Conservation (phyloP, 2,797 vertebrate species). For the Karalla daura region DNA sequence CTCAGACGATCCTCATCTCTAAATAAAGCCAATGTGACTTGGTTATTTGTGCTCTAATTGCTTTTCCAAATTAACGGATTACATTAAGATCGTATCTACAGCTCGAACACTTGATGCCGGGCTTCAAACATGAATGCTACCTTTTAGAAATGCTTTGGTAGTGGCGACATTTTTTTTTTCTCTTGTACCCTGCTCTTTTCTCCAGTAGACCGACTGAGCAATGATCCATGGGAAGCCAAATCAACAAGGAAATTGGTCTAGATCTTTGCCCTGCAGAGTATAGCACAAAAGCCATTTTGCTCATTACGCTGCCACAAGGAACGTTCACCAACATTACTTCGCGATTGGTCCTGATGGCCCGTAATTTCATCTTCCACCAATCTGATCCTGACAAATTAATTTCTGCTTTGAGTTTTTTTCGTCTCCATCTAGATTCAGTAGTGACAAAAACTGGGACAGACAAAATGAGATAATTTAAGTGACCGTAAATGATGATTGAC, state of each 20-base stretch:
- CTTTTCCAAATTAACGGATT: constrained; percentile 61
- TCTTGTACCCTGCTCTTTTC: constrained; percentile 52
- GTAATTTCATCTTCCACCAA: constrained; percentile 78
- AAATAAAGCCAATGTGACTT: constrained; percentile 58
- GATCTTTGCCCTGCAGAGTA: constrained; percentile 65
- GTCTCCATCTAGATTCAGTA: constrained; percentile 9
- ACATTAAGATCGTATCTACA: constrained; percentile 65
- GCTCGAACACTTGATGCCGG: constrained; percentile 17
- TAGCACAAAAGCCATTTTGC: constrained; percentile 71
- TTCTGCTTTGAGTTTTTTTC: constrained; percentile 54
- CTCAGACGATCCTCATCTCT: constrained; percentile 37
- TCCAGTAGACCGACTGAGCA: constrained; percentile 52
- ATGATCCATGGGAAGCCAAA: constrained; percentile 75
- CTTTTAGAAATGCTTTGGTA: constrained; percentile 63
- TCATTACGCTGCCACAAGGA: constrained; percentile 72
- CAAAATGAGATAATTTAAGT: constrained; percentile 70
- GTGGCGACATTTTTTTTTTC: constrained; percentile 12
- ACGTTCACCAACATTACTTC: constrained; percentile 75
- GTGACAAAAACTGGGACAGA: constrained; percentile 67
- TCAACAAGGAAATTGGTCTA: constrained; percentile 75
- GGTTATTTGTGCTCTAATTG: constrained; percentile 56
- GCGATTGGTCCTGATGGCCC: constrained; percentile 79
- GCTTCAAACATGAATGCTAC: constrained; percentile 48
- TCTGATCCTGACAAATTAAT: constrained; percentile 79
- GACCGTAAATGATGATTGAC: constrained; percentile 74